Evolutionary conservation across 2,113 vertebrate species (phyloP).

Genomic region (Jacana jacana): DNA sequence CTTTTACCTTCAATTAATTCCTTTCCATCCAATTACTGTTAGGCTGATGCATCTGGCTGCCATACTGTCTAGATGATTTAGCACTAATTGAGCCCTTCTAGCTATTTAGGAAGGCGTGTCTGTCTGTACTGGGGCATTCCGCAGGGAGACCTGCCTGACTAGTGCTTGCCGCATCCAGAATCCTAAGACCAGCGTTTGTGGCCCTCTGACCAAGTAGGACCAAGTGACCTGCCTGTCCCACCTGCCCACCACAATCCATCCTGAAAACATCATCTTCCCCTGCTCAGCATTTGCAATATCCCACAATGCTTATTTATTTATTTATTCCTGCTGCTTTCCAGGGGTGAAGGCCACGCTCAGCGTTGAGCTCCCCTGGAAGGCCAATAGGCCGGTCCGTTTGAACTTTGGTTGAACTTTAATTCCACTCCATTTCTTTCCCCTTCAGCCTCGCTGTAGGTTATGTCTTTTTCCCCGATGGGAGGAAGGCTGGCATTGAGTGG

Average conservation of each 20-base stretch:
- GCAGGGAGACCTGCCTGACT: not conserved
- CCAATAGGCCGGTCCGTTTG: not conserved
- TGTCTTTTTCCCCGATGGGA: slow-evolving; percentile 52
- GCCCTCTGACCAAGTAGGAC: not conserved
- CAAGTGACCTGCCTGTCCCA: not conserved
- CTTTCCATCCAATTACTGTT: not conserved
- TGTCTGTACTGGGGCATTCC: not conserved
- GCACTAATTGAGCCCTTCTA: not conserved
- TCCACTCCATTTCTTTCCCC: not conserved
- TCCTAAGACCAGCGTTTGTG: not conserved
- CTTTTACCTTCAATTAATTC: not conserved
- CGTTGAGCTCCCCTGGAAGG: not conserved
- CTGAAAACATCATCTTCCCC: not conserved
- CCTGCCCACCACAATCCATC: not conserved
- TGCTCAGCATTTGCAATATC: not conserved
- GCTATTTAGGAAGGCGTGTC: not conserved
- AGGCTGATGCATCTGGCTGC: not conserved
- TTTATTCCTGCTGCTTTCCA: not conserved
- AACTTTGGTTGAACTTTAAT: not conserved
- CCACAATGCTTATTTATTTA: not conserved
- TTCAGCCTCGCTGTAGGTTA: slow-evolving; percentile 59
- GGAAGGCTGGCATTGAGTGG: slow-evolving; percentile 61
- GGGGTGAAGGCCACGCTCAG: not conserved
- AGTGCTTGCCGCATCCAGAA: not conserved
- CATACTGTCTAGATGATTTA: not conserved